Evolutionary conservation across 2,113 vertebrate genomes (phyloP), one percentile per base, ranked within the genome.

Genomic region (Oreotragus oreotragus): DNA sequence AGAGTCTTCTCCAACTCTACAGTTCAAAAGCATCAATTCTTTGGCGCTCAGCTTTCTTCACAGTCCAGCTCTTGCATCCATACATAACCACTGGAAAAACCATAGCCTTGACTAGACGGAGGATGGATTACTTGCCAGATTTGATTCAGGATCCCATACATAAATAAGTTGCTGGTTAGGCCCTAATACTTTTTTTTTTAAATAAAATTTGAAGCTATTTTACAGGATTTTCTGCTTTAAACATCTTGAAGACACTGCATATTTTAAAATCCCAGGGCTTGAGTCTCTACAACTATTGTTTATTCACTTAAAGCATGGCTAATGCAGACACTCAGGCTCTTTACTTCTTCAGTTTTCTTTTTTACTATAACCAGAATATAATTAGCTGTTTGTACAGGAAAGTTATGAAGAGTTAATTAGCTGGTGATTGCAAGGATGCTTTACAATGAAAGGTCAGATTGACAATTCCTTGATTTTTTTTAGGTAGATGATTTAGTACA

Each of bases 361-460:
- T 77, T 94, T 19, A 62, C 39, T 84, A 2, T 64, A 88, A 91
- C 80, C 60, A 80, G 77, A 90, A 90, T 88, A 45, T 27, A 94
- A 43, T 87, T 64, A 88, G 43, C 89, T 84, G 2, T 95, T 88
- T 53, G 51, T 87, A 86, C 3, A 66, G 83, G 73, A 87, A 60
- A 77, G 77, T 90, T 89, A 30, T 30, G 81, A 96, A 93, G 91
- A 93, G 6, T 93, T 96, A 92, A 97, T 97, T 96, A 97, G 89
- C 90, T 84, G 21, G 47, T 88, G 79, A 91, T 87, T 84, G n/a
- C 66, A 60, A 66, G 80, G 85, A n/a, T 76, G 86, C 85, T 96
- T 96, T 93, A 70, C 77, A 90, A 23, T 96, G 85, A 97, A 92
- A 88, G 84, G 76, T 96, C 97, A 83, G 88, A 97, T 86, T 81